These are phyloP conservation scores for Eupelmus urozonus DNA, from an alignment of 2,888 invertebrate genomes.

Conservation along the genomic window DNA sequence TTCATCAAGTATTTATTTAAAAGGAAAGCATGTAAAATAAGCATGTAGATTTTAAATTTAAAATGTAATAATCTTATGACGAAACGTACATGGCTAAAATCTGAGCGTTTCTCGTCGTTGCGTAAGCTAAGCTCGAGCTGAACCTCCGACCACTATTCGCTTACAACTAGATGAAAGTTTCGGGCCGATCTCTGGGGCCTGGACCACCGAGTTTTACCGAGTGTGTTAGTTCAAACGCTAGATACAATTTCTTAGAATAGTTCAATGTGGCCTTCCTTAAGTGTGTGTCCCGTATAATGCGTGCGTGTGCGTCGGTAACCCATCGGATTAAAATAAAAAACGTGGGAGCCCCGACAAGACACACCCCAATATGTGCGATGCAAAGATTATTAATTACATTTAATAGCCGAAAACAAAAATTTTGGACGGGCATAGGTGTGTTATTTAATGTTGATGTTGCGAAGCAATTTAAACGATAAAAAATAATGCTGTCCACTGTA, in stretches of 20 bases:
- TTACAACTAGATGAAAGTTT: slow-evolving; percentile 60
- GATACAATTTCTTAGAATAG: slow-evolving; percentile 74
- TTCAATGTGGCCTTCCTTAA: slow-evolving; percentile 77
- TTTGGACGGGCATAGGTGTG: slow-evolving; percentile 49
- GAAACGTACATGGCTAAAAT: neutral
- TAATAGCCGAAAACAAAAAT: slow-evolving; percentile 36
- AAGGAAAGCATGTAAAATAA: too few relatives aligned
- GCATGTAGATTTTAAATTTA: too few relatives aligned
- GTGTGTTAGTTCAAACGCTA: slow-evolving; percentile 70
- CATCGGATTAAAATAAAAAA: neutral
- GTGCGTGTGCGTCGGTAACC: slow-evolving; percentile 63
- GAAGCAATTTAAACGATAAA: slow-evolving; percentile 61
- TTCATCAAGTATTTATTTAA: neutral
- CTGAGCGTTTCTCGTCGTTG: slow-evolving; percentile 21
- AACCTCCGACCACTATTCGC: slow-evolving; percentile 61
- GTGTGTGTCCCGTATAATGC: slow-evolving; percentile 67
- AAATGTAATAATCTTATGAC: neutral
- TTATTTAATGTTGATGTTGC: slow-evolving; percentile 62
- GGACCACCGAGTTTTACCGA: slow-evolving; percentile 59
- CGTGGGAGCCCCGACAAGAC: slow-evolving; percentile 1
- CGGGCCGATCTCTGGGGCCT: slow-evolving; percentile 43
- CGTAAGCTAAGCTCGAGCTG: slow-evolving; percentile 41
- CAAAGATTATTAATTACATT: slow-evolving; percentile 51
- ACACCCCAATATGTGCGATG: slow-evolving; percentile 39
- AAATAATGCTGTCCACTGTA: slow-evolving; percentile 63